Base-by-base conservation (phyloP, 2,888 invertebrate species). In the Pandemis heparana region DNA sequence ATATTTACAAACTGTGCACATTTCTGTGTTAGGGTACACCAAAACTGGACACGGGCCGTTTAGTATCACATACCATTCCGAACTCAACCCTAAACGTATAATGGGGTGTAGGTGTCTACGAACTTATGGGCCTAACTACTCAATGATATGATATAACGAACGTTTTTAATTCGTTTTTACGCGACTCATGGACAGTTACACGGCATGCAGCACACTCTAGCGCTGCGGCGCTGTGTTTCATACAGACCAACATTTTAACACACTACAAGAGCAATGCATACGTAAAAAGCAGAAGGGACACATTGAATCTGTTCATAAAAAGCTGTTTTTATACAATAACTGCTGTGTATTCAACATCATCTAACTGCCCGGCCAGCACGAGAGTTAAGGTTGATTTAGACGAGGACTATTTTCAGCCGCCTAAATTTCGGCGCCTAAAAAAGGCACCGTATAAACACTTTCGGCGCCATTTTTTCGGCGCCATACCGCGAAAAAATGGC, bases 151-250 rank as follows among this genome's bases (percentile, higher is more conserved):
- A 53, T 39, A n/a, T 14, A 18, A 7, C 8, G 39, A 48, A 23
- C 32, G 48, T 48, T 65, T 59, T 43, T 41, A 38, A 18, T 23
- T 23, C 41, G 63, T 56, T 41, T 41, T 43, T 32, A 23, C 63
- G 53, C 32, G 62, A 23, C n/a, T 32, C 23, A 69, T 59, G 68
- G 71, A 71, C 71, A 71, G 23, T 62, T 56, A 83, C 78, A 81
- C 71, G 77, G 77, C 90, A 90, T 90, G 91, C 91, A 89, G 80
- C 87, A 90, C 86, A 87, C 86, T 82, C 78, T 80, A 85, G 82
- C 82, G 81, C 79, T 81, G 79, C 78, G 71, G 81, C 83, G 82
- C 84, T 85, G 83, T 82, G 85, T 86, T 87, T 83, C 79, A 81
- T 70, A 43, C 75, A 75, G 64, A 70, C 59, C 23, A 16, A 32